These are phyloP conservation scores for Cataglyphis hispanica DNA, from an alignment of 1,140 invertebrate genomes.

Conservation along the genomic window DNA sequence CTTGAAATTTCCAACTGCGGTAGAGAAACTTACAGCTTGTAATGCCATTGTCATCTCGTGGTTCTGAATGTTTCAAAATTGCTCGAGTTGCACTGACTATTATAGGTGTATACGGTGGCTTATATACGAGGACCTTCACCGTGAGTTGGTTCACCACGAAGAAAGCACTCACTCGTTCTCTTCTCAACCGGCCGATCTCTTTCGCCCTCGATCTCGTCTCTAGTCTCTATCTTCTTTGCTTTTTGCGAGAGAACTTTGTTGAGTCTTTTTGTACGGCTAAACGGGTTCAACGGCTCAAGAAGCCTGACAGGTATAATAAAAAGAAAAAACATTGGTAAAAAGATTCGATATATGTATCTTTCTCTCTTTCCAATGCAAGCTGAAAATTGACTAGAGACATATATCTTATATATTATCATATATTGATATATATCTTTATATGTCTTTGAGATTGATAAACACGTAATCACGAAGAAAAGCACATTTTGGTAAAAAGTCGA, in stretches of 20 bases:
- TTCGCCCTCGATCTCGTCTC: conserved; percentile 75
- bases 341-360: too few species aligned
- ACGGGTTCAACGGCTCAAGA: conserved; percentile 54
- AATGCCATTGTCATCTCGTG: conserved; percentile 69
- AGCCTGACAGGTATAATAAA: not conserved
- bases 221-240: conserved; percentile 66
- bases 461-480: conserved; percentile 49
- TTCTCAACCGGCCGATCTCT: conserved; percentile 76
- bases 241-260: conserved; percentile 57
- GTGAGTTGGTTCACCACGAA: conserved; percentile 74
- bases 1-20: not conserved
- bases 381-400: not conserved
- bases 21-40: conserved; percentile 76
- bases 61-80: conserved; percentile 51
- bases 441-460: conserved; percentile 22
- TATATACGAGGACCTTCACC: conserved; percentile 86
- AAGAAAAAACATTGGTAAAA: conserved; percentile 3
- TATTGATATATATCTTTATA: too few species aligned
- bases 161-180: conserved; percentile 81
- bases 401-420: too few species aligned
- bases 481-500: not conserved
- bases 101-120: conserved; percentile 75
- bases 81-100: conserved; percentile 80
- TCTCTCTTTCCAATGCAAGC: conserved; percentile 2
- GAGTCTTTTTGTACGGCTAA: conserved; percentile 1